A percentile compares a stretch with the other conserved stretches of the same genome.
Conservation (phyloP, 2,888 invertebrate species). For the Drosophila fungiperda region DNA sequence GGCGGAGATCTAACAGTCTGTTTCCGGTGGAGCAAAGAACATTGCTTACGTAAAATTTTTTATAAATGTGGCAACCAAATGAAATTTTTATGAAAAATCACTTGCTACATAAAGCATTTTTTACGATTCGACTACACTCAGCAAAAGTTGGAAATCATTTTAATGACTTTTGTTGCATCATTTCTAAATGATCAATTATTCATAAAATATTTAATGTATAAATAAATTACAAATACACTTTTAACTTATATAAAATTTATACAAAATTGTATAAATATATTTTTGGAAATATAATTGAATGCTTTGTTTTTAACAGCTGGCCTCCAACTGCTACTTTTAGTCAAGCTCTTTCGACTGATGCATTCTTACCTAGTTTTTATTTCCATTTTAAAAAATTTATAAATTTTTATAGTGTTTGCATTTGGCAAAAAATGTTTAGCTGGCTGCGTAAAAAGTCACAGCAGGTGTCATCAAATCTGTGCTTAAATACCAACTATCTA, state of each 20-base stretch:
- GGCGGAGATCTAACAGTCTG: too few relatives aligned
- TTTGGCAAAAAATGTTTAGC: not conserved
- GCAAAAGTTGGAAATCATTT: not conserved
- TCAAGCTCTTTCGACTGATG: not conserved
- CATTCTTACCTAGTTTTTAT: not conserved
- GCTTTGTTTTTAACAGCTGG: not conserved
- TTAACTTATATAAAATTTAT: too few relatives aligned
- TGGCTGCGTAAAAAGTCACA: conserved; percentile 25
- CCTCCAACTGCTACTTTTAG: not conserved
- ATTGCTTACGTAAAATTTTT: conserved; percentile 35
- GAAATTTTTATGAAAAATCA: conserved; percentile 21
- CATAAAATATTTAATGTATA: not conserved
- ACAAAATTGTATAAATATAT: too few relatives aligned
- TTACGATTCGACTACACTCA: not conserved
- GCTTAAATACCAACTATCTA: conserved; percentile 40
- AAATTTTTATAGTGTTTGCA: not conserved
- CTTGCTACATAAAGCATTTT: conserved; percentile 7
- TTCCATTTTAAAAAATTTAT: not conserved
- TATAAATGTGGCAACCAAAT: conserved; percentile 44
- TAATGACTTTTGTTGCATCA: not conserved
- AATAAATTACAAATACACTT: too few relatives aligned
- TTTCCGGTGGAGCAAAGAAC: not conserved
- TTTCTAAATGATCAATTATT: not conserved
- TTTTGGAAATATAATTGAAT: not conserved
- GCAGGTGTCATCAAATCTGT: conserved; percentile 47